Percentiles rank a stretch among this genome's conserved stretches.
phyloP scores from a whole-genome alignment of 2,797 vertebrate species.

The Hippopotamyrus pictus region DNA sequence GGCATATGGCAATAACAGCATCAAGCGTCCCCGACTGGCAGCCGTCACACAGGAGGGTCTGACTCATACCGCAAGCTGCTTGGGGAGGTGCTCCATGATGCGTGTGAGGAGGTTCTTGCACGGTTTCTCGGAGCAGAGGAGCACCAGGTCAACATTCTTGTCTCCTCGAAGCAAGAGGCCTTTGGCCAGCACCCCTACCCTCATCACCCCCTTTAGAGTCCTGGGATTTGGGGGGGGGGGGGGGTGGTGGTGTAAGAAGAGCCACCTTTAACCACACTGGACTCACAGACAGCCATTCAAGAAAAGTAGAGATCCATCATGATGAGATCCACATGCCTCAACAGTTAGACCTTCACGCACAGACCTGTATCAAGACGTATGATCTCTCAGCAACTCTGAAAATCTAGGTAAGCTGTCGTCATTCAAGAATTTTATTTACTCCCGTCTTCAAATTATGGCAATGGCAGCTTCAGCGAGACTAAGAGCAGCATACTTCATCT shows the following conservation, averaged over 20 bases:
- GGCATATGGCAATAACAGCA: background rate
- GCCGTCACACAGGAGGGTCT: background rate
- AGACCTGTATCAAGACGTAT: background rate
- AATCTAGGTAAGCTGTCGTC: background rate
- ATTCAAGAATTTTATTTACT: background rate
- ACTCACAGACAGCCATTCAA: background rate
- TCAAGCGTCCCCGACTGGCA: background rate
- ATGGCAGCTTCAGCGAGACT: background rate
- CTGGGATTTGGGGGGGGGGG: conserved; percentile 33
- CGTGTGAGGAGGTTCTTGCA: conserved; percentile 74
- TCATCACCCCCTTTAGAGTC: conserved; percentile 89
- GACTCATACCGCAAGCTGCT: conserved; percentile 83
- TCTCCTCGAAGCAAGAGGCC: conserved; percentile 92
- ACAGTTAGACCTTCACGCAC: background rate
- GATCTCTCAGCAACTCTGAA: background rate
- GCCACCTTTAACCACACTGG: background rate
- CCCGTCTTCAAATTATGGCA: background rate
- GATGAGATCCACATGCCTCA: background rate
- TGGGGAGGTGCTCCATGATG: conserved; percentile 90
- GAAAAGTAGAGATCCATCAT: background rate
- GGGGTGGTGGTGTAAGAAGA: background rate
- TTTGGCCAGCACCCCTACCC: conserved; percentile 93
- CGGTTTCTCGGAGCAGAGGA: conserved; percentile 91
- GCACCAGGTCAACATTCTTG: conserved; percentile 85
- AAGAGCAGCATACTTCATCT: background rate